Evolutionary conservation across 2,113 vertebrate genomes (phyloP), one percentile per base, ranked within the genome.

Genomic region (Drymodes brunneopygia): DNA sequence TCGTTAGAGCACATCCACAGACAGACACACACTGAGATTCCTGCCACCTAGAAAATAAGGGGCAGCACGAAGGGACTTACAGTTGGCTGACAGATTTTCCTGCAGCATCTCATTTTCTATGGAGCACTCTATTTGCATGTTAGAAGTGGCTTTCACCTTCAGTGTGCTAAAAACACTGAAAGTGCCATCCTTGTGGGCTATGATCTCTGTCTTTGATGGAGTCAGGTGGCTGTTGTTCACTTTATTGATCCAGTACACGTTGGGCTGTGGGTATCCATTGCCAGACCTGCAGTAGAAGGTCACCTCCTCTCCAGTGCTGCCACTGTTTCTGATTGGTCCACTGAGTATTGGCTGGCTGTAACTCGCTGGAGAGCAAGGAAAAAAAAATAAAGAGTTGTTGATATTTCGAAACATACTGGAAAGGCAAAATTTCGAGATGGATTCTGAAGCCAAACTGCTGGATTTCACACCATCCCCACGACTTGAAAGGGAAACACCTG

Each of bases 201-300:
- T 74, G 91, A 93, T 1, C 3, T 81, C 7, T 8, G 60, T 33
- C 80, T 96, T 1, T 85, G 96, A 65, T 12, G 38, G 3, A 15
- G 1, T 8, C 88, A 98, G 95, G 62, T 1, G 67, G 6, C 93
- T 98, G 85, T 95, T 90, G 95, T 98, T 96, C 0, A 93, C 97
- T 95, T 42, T 91, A 69, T 98, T 98, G 95, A 98, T 92, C 98
- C 98, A 98, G 42, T 97, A 96, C 66, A 98, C 90, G 0, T 91
- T 98, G 18, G 97, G 97, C 31, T 36, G 2, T 7, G 98, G 98
- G 57, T 97, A 98, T 73, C 97, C 98, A 2, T 97, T 86, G 19
- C 15, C 60, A 1, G 98, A 98, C 8, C 5, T 97, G 93, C 98
- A 98, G 14, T 42, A 97, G 85, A 98, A 97, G 33, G 75, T 97